Conservation (phyloP, 2,888 invertebrate genomes). For the Tuta absoluta region DNA sequence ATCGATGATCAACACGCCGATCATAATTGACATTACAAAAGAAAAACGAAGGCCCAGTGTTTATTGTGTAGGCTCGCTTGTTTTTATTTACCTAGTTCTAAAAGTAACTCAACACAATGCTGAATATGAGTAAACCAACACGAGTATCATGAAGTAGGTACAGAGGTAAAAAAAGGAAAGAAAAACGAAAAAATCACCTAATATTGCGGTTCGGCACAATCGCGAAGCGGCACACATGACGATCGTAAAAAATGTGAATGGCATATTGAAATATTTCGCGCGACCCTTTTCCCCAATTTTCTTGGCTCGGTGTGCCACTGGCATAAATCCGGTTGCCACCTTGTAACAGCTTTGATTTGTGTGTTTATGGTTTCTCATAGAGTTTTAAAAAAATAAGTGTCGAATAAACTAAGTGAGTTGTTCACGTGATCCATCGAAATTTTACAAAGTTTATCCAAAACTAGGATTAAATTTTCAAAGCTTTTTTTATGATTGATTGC, state of each 20-base stretch:
- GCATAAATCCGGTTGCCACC: constrained; percentile 66
- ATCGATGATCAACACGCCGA: no score
- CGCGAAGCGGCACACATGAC: constrained; percentile 69
- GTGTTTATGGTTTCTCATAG: constrained; percentile 38
- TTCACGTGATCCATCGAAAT: no score
- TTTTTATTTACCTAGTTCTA: background rate
- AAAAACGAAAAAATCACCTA: constrained; percentile 53
- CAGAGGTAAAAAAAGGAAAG: constrained; percentile 46
- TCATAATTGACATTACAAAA: no score
- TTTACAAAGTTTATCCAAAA: no score
- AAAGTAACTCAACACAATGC: background rate
- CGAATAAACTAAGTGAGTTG: no score
- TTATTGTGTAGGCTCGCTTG: no score
- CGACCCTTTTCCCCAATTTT: constrained; percentile 72
- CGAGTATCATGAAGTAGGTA: constrained; percentile 5
- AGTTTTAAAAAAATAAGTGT: background rate
- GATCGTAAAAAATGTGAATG: constrained; percentile 77
- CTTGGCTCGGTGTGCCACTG: constrained; percentile 59
- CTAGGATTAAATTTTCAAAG: no score
- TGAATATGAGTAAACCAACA: background rate
- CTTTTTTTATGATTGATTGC: no score
- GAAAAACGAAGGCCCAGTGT: no score
- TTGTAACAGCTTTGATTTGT: constrained; percentile 53
- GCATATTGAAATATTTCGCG: constrained; percentile 78
- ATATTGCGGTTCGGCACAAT: constrained; percentile 70